phyloP scores from a whole-genome alignment of 2,113 vertebrate species.

The Hippocampus mohnikei region DNA sequence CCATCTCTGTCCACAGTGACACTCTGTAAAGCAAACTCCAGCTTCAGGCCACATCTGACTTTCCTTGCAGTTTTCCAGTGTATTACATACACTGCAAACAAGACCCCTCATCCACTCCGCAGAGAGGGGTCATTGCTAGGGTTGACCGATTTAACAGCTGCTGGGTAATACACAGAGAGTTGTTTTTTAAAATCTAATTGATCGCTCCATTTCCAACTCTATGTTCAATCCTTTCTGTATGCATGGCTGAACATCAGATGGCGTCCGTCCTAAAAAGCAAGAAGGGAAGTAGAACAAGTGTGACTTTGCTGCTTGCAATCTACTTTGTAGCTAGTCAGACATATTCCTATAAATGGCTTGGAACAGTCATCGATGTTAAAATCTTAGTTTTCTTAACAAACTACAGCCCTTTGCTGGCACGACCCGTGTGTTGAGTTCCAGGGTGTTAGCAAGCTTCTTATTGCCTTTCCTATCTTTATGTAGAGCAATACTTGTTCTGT shows the following conservation, averaged over 20 bases:
- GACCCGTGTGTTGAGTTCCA: too few relatives aligned
- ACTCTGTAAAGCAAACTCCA: constrained; percentile 33
- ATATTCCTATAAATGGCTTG: constrained; percentile 12
- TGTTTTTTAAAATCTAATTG: constrained; percentile 77
- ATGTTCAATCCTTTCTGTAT: constrained; percentile 42
- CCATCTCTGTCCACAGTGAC: constrained; percentile 57
- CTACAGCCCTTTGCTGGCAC: too few relatives aligned
- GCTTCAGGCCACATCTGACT: constrained; percentile 72
- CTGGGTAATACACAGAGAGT: constrained; percentile 73
- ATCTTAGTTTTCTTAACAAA: not conserved
- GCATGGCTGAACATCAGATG: constrained; percentile 62
- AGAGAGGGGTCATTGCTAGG: constrained; percentile 52
- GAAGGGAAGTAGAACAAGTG: constrained; percentile 6
- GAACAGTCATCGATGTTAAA: constrained; percentile 11
- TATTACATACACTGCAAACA: constrained; percentile 57
- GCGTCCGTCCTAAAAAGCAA: constrained; percentile 35
- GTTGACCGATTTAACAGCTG: constrained; percentile 75
- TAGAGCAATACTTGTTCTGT: too few relatives aligned
- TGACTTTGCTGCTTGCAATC: constrained; percentile 20
- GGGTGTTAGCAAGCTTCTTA: too few relatives aligned
- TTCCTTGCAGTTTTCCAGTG: constrained; percentile 70
- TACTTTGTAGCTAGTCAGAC: constrained; percentile 9
- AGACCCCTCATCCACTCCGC: constrained; percentile 47
- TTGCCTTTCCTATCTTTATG: too few relatives aligned
- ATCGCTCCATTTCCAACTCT: constrained; percentile 71